Evolutionary conservation across 2,113 vertebrate species (phyloP), one percentile per base, ranked within the genome.

Genomic region (Eulacestoma nigropectus): DNA sequence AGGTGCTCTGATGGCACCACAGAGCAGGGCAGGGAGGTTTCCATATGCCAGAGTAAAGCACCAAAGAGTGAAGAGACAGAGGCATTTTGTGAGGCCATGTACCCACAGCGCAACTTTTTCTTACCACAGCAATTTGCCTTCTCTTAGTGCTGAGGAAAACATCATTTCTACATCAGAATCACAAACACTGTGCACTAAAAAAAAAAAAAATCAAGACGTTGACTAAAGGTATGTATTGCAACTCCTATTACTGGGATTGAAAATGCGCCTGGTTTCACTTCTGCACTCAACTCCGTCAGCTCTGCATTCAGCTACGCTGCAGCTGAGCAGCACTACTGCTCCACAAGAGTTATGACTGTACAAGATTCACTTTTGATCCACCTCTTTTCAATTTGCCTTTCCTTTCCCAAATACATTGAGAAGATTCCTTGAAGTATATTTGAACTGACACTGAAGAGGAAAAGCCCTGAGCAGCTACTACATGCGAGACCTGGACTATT

Each of bases 401-500:
- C 32, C 47, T 53, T 67, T 35, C 42, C 37, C 41, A 35, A 77
- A 67, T 20, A n/a, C 2, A 21, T 3, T 20, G 14, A 53, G 21
- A 20, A 56, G 22, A 60, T 32, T 67, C 35, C 44, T 53, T 15
- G 25, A 62, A 57, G 29, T 32, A 5, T 55, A 59, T 44, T 25
- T 75, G 29, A 72, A 68, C 33, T 30, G 14, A 78, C 29, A 56
- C 16, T 33, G 16, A 75, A 52, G 29, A 94, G 63, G 16, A 76
- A 76, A 55, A 39, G n/a, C 7, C 21, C 29, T 22, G 47, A 57
- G n/a, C 57, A 72, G 23, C 57, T 70, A 22, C 47, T 65, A 67
- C 27, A 25, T 4, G 4, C 0, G 0, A 75, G 17, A 69, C 17
- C 33, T 19, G 8, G 35, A 37, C 26, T 33, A 9, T 4, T 32